Evolutionary conservation across 2,113 vertebrate species (phyloP), one percentile per base, ranked within the genome.

Genomic region (Microcebus jonahi): DNA sequence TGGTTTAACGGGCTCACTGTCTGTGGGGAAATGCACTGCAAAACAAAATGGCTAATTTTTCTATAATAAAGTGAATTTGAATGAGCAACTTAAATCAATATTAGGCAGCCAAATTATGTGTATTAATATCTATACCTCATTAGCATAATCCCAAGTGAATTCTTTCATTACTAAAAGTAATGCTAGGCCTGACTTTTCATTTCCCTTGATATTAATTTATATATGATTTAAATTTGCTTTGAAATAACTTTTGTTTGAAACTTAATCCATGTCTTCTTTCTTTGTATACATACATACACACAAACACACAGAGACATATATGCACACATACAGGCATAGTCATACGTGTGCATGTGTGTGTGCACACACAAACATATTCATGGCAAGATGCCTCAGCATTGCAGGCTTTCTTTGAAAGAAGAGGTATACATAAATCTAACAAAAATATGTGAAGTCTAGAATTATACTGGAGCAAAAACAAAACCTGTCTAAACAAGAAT

Each of bases 81-180:
- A 97, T 97, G 94, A 98, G 90, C 93, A 96, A 97, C 95, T 95
- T 95, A 97, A 98, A 98, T 98, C 97, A 98, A 85, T 94, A 97
- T 97, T 93, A 97, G 87, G 95, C 91, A 94, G 83, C 84, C 91
- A 76, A 95, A 98, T 97, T 96, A 95, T 96, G 84, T 79, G 29
- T 96, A 97, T 98, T 97, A 97, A 97, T 97, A 97, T 94, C 90
- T 90, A 73, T 42, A 97, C 13, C 92, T 87, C 83, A 95, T 98
- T 98, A 97, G 90, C 91, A 97, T 90, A 96, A 94, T 88, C 96
- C 93, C 97, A 83, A 92, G 91, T 92, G 97, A 81, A 95, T 95
- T 88, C 25, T 88, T 96, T 97, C 67, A 95, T 97, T 96, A 95
- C 80, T 88, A 59, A 93, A 97, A 97, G 92, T 94, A 95, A 95